These are phyloP conservation scores for Idaea straminata DNA, from an alignment of 2,888 invertebrate species.

Conservation along the genomic window DNA sequence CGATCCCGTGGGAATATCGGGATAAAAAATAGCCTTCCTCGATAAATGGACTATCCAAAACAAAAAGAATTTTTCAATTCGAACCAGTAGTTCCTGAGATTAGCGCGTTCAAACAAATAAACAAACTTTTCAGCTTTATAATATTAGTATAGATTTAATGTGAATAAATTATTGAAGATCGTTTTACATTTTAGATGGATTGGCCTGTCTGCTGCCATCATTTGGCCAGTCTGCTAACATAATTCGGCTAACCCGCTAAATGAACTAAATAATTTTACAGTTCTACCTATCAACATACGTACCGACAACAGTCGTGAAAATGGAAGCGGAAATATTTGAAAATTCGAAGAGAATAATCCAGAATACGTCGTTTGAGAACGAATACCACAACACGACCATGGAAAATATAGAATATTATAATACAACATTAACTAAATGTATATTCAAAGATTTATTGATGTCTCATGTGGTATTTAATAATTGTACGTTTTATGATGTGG, in stretches of 20 bases:
- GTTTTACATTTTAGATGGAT: too few relatives aligned
- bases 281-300: constrained; percentile 79
- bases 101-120: too few relatives aligned
- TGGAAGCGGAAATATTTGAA: constrained; percentile 57
- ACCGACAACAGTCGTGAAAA: constrained; percentile 66
- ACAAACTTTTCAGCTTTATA: too few relatives aligned
- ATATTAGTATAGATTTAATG: too few relatives aligned
- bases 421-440: constrained; percentile 82
- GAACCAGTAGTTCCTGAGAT: too few relatives aligned
- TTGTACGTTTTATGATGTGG: constrained; percentile 84
- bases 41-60: too few relatives aligned
- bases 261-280: constrained; percentile 33
- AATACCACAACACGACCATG: constrained; percentile 79
- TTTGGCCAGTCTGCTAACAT: not conserved
- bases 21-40: too few relatives aligned
- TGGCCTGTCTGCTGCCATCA: not conserved
- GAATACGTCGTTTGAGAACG: constrained; percentile 55
- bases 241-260: too few relatives aligned
- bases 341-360: constrained; percentile 47
- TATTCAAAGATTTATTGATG: constrained; percentile 84
- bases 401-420: constrained; percentile 83
- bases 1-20: too few relatives aligned
- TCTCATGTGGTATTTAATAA: constrained; percentile 86
- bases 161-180: too few relatives aligned
- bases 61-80: too few relatives aligned